phyloP scores from a whole-genome alignment of 53 echinoderm and acorn worm species.

The Stichopus horrens region DNA sequence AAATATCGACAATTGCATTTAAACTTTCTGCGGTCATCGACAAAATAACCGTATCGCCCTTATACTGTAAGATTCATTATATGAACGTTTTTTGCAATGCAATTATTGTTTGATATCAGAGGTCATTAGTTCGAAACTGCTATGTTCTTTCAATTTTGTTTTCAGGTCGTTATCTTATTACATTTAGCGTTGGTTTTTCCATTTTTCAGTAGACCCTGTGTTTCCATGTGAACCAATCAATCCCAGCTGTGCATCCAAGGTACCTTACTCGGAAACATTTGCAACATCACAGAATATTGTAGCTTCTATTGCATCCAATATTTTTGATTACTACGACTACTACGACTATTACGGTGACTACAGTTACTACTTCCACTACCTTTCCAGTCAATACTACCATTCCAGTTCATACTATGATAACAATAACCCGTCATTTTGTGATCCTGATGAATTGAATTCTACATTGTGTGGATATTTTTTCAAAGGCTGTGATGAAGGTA shows the following conservation, averaged over 20 bases:
- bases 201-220: too few species aligned
- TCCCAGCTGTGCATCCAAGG: not conserved
- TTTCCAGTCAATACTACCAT: not conserved
- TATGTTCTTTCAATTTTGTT: too few species aligned
- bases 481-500: constrained; percentile 27
- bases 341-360: not conserved
- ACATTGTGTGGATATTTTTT: constrained; percentile 39
- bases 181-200: too few species aligned
- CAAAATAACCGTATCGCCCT: too few species aligned
- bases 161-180: too few species aligned
- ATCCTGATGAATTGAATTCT: not conserved
- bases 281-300: constrained; percentile 3
- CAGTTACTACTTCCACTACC: not conserved
- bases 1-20: too few species aligned
- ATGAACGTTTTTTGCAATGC: too few species aligned
- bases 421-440: not conserved
- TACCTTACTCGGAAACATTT: constrained; percentile 34
- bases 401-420: not conserved
- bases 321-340: not conserved
- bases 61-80: too few species aligned
- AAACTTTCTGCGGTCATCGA: too few species aligned
- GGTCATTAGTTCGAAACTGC: too few species aligned
- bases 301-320: not conserved
- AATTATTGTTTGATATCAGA: too few species aligned
- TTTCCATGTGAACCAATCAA: not conserved